Evolutionary conservation across 2,113 vertebrate genomes (phyloP).

Genomic region (Trematomus loennbergii): DNA sequence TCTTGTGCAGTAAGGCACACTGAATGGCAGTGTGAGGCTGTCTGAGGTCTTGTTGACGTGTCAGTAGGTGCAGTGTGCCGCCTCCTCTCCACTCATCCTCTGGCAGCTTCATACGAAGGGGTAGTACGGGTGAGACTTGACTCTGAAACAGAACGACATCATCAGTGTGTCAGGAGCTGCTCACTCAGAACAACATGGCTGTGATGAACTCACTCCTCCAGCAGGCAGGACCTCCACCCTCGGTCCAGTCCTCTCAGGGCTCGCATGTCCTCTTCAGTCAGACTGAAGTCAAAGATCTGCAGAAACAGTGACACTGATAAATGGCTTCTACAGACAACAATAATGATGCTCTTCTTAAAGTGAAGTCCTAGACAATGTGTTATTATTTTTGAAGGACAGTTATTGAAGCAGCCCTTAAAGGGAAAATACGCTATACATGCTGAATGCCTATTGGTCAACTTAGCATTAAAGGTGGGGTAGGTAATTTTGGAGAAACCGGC

Average conservation of each 20-base stretch:
- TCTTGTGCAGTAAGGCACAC: background rate
- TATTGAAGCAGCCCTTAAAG: background rate
- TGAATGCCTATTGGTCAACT: too few species aligned
- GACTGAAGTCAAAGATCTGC: constrained; percentile 84
- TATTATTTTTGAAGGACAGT: background rate
- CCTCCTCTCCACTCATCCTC: background rate
- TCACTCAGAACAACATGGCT: fast-evolving
- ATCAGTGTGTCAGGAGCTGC: background rate
- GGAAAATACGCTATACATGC: background rate
- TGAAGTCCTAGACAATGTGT: background rate
- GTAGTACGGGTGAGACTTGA: constrained; percentile 83
- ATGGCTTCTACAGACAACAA: background rate
- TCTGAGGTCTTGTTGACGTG: background rate
- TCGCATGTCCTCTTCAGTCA: constrained; percentile 78
- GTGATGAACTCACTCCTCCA: constrained; percentile 65
- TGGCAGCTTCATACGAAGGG: constrained; percentile 72
- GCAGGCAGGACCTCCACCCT: constrained; percentile 67
- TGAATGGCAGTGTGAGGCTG: background rate
- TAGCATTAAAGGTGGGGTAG: too few species aligned
- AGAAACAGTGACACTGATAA: background rate
- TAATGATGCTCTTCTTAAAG: background rate
- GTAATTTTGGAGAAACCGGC: too few species aligned
- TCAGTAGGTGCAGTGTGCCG: background rate
- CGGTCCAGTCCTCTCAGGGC: constrained; percentile 76
- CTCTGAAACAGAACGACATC: constrained; percentile 53